A percentile compares a stretch with the other conserved stretches of the same genome.
Evolutionary conservation across 1,140 invertebrate genomes (phyloP).

Genomic region (Scaptomyza graminum): DNA sequence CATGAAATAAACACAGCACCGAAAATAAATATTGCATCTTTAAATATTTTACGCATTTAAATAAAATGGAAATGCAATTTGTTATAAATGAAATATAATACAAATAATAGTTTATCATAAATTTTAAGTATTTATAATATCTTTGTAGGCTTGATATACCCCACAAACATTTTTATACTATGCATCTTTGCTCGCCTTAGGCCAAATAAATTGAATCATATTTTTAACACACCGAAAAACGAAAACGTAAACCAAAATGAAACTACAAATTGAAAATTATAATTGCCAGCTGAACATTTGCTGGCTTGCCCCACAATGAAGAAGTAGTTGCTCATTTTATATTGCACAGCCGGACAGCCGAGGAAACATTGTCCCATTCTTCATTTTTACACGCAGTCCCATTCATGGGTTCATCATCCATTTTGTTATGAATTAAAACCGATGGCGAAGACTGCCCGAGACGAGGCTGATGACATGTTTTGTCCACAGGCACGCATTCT

Average conservation of each 20-base stretch:
- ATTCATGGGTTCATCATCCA: slow-evolving; percentile 67
- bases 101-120: no score
- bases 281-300: slow-evolving; percentile 71
- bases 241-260: neutral
- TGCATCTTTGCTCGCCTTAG: slow-evolving; percentile 32
- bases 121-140: no score
- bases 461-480: slow-evolving; percentile 79
- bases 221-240: slow-evolving; percentile 62
- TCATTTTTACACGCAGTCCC: slow-evolving; percentile 42
- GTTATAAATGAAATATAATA: no score
- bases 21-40: no score
- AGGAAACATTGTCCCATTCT: slow-evolving; percentile 3
- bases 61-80: no score
- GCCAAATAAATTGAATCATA: slow-evolving; percentile 75
- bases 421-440: slow-evolving; percentile 56
- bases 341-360: neutral
- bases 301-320: neutral
- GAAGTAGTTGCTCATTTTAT: neutral
- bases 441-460: slow-evolving; percentile 45
- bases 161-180: slow-evolving; percentile 2
- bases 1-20: no score
- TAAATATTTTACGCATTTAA: no score
- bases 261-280: slow-evolving; percentile 71
- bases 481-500: slow-evolving; percentile 81
- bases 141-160: no score